These are phyloP conservation scores for Physocephala rufipes DNA, from an alignment of 2,888 invertebrate species.

Conservation along the genomic window DNA sequence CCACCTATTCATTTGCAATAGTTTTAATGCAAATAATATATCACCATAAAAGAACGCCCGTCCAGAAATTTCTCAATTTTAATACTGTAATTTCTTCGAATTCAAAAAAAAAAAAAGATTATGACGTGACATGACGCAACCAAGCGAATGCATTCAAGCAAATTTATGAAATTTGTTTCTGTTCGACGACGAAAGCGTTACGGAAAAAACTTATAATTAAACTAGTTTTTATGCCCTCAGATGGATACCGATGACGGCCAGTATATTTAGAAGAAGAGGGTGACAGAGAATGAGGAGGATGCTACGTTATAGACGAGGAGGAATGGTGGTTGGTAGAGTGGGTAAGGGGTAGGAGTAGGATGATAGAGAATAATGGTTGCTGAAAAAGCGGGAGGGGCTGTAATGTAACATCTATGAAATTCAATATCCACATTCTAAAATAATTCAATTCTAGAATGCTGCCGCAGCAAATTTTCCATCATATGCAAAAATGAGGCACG, in stretches of 20 bases:
- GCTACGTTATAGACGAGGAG: no score
- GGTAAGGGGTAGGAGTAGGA: no score
- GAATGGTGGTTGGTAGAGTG: no score
- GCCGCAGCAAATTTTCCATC: constrained; percentile 17
- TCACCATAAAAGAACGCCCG: no score
- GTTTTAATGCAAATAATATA: no score
- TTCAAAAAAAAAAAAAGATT: background rate
- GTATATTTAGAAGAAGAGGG: no score
- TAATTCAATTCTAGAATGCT: constrained; percentile 27
- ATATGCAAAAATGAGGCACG: constrained; percentile 21
- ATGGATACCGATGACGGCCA: no score
- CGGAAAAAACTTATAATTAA: background rate
- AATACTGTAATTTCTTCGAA: no score
- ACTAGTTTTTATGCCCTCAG: constrained; percentile 1
- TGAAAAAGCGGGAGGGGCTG: background rate
- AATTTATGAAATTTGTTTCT: background rate
- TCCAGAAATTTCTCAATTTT: no score
- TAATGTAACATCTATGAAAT: constrained; percentile 19
- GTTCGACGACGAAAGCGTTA: background rate
- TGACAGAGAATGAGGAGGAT: no score
- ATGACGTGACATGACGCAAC: constrained; percentile 1
- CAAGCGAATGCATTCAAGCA: background rate
- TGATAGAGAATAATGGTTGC: no score
- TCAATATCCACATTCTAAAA: constrained; percentile 21
- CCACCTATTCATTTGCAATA: no score